Percentiles rank a stretch among this genome's conserved stretches.
Conservation (phyloP, 2,888 invertebrate species). For the Diaphora mendica region DNA sequence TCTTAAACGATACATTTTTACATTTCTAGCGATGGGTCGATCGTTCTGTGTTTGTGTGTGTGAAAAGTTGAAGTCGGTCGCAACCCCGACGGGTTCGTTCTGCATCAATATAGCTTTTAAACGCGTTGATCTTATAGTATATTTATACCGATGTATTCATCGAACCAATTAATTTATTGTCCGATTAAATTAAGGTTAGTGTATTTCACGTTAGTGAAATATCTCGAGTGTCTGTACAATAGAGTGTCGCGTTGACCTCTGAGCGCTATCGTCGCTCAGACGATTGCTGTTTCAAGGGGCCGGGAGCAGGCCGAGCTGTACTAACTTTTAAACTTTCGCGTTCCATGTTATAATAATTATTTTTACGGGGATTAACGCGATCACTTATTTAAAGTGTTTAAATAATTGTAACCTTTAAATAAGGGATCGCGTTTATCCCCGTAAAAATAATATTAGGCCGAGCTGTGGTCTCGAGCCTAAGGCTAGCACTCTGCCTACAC, state of each 20-base stretch:
- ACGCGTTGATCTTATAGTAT: not conserved
- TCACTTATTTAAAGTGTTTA: no score
- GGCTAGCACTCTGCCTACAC: not conserved
- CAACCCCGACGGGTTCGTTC: not conserved
- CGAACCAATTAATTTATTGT: not conserved
- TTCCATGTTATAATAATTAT: no score
- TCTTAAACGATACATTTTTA: not conserved
- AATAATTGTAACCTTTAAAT: no score
- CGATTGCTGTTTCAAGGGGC: not conserved
- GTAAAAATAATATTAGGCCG: no score
- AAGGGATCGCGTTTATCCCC: no score
- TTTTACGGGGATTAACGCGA: no score
- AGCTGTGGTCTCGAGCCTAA: no score
- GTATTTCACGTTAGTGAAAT: not conserved
- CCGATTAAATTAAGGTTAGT: not conserved
- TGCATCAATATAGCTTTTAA: slow-evolving; percentile 3
- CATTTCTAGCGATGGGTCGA: not conserved
- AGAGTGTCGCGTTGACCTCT: not conserved
- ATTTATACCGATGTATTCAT: slow-evolving; percentile 1
- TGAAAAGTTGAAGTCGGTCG: not conserved
- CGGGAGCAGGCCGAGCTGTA: not conserved
- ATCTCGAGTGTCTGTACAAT: not conserved
- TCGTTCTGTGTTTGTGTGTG: not conserved
- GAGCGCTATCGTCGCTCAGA: not conserved
- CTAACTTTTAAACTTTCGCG: no score